Percentiles rank a stretch among this genome's conserved stretches.
These are phyloP conservation scores for Nyctibius bracteatus DNA, from an alignment of 2,113 vertebrate genomes.

Conservation along the genomic window DNA sequence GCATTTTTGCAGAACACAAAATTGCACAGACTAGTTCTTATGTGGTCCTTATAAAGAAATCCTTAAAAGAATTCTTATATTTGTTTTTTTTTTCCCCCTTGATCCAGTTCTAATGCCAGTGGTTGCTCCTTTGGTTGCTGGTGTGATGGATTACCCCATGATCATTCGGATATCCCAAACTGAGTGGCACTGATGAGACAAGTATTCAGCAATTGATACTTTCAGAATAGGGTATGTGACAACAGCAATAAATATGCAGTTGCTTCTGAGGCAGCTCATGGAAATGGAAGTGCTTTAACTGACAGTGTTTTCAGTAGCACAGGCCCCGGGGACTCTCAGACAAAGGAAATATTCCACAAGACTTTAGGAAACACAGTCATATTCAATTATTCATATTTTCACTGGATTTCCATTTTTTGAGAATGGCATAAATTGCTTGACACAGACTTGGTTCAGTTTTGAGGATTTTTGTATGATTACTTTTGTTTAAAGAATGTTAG, in stretches of 20 bases:
- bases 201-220: background rate
- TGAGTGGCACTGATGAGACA: background rate
- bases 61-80: background rate
- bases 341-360: conserved; percentile 33
- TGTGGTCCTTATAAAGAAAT: background rate
- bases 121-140: background rate
- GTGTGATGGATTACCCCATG: background rate
- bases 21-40: background rate
- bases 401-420: conserved; percentile 19
- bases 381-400: conserved; percentile 61
- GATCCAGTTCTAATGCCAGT: background rate
- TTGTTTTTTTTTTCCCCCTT: accelerated
- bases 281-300: conserved; percentile 23
- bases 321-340: conserved; percentile 24
- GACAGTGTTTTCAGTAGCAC: conserved; percentile 42
- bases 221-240: background rate
- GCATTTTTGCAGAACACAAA: background rate
- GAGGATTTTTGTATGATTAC: background rate
- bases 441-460: background rate
- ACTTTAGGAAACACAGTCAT: conserved; percentile 8
- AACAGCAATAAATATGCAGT: background rate
- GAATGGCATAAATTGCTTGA: conserved; percentile 17
- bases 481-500: background rate
- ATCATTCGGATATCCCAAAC: background rate
- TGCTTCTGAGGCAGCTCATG: conserved; percentile 13